Conservation (phyloP, 1,140 invertebrate species). For the Agrypnia vestita region DNA sequence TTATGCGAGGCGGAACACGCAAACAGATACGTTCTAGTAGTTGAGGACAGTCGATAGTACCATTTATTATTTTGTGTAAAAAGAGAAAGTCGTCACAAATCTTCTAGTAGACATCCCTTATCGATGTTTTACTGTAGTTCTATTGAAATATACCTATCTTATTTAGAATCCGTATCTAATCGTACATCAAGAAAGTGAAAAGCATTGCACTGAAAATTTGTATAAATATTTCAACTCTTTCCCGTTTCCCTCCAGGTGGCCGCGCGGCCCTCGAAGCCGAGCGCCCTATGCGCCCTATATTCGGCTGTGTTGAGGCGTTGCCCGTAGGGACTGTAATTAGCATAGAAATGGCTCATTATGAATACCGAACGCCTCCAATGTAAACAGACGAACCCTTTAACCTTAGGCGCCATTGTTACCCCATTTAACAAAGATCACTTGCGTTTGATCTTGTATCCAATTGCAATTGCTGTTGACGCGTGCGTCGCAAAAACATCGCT, state of each 20-base stretch:
- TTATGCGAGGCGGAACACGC: no score
- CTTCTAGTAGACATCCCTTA: no score
- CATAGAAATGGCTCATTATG: slow-evolving; percentile 60
- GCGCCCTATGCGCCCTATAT: slow-evolving; percentile 41
- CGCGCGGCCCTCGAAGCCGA: background rate
- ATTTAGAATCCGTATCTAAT: no score
- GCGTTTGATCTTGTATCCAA: slow-evolving; percentile 41
- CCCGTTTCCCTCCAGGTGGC: slow-evolving; percentile 3
- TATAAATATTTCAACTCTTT: background rate
- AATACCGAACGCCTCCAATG: slow-evolving; percentile 54
- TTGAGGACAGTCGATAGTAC: no score
- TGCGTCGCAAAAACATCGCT: slow-evolving; percentile 16
- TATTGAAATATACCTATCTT: no score
- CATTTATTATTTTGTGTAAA: no score
- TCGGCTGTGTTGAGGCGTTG: slow-evolving; percentile 43
- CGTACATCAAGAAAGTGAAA: no score
- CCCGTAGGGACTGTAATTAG: slow-evolving; percentile 55
- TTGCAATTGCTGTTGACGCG: slow-evolving; percentile 41
- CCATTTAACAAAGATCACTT: slow-evolving; percentile 33
- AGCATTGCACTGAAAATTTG: no score
- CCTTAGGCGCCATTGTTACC: slow-evolving; percentile 28
- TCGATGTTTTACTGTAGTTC: no score
- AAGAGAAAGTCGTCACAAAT: no score
- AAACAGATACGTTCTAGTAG: no score
- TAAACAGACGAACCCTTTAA: slow-evolving; percentile 38